Evolutionary conservation across 1,140 invertebrate genomes (phyloP), one percentile per base, ranked within the genome.

Genomic region (Dendrolimus punctatus): DNA sequence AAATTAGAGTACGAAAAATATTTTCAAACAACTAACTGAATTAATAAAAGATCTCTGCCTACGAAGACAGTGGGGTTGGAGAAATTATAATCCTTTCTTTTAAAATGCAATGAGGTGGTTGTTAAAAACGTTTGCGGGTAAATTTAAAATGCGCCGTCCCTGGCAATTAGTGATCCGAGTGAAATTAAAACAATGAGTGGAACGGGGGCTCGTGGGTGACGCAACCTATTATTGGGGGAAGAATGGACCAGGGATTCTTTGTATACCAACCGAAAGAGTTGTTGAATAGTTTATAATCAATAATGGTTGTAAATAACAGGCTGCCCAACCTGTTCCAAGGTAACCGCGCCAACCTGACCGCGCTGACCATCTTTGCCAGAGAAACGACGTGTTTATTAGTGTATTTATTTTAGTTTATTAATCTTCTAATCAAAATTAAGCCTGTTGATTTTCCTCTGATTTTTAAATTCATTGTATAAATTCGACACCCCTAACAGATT

Each of bases 101-200:
- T 81, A 86, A 86, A 86, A 86, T 84, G 82, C 82, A 84, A 81
- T 86, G 80, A 85, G 79, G 76, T 84, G 80, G 77, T 77, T 76
- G 77, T 81, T 81, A 79, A 81, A 80, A 81, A 76, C 73, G 73
- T 77, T 81, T 80, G 75, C 64, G 76, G 77, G 73, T 71, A 67
- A 76, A 82, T 82, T 76, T 80, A 75, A 80, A 82, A 78, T 78
- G 76, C 70, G 65, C 55, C 70, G 75, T 64, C 70, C 70, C 61
- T 68, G 66, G 80, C 80, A 85, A 83, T 85, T 83, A 85, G 78
- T 75, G 78, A 79, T 75, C 61, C 68, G 59, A 65, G 71, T 71
- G 72, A 77, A 81, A 81, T 85, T 85, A 85, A 81, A 85, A 85
- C 81, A 85, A 85, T 80, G 79, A 66, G 64, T 60, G 39, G 41